Base-by-base conservation (phyloP, 2,888 invertebrate genomes). In the Pocota personata region DNA sequence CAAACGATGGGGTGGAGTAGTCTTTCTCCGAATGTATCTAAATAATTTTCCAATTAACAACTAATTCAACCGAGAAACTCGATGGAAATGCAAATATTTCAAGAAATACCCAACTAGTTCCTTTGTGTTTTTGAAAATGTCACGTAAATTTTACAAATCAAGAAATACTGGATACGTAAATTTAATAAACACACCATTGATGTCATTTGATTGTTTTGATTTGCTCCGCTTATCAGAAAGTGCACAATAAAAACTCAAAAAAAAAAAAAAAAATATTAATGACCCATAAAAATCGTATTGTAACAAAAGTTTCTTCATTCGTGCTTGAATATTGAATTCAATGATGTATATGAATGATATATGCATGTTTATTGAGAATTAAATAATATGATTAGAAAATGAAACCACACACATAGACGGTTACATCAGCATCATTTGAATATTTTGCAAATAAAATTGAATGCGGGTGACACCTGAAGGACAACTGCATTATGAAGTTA, bases 21-120 rank as follows among this genome's bases (percentile, higher is more conserved):
- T 19, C 24, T n/a, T 1, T 10, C 30, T 4, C 7, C 60, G 14
- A 21, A 35, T 52, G n/a, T 12, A 46, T 21, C 50, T 72, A 55
- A 72, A 72, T 77, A 77, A 60, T 66, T 83, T 67, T 67, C 24
- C 43, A 72, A 77, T 83, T 77, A 83, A 67, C 82, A 77, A 66
- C 30, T 58, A 55, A 60, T 83, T 58, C 40, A 72, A 62, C 52
- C 37, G 50, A n/a, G 52, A 73, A 27, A 55, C 40, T 72, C 30
- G 21, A 37, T 72, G 37, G 43, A 55, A 46, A 71, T 72, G 66
- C 35, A 27, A 72, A 77, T 67, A 58, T 30, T 66, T 32, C 43
- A 50, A 43, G 3, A 37, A 21, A 35, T 71, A 12, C 50, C n/a
- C 52, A 52, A 27, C 14, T 6, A 8, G 35, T 24, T 43, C 46